These are phyloP conservation scores for Vireo altiloquus DNA, from an alignment of 2,113 vertebrate species.

Conservation along the genomic window DNA sequence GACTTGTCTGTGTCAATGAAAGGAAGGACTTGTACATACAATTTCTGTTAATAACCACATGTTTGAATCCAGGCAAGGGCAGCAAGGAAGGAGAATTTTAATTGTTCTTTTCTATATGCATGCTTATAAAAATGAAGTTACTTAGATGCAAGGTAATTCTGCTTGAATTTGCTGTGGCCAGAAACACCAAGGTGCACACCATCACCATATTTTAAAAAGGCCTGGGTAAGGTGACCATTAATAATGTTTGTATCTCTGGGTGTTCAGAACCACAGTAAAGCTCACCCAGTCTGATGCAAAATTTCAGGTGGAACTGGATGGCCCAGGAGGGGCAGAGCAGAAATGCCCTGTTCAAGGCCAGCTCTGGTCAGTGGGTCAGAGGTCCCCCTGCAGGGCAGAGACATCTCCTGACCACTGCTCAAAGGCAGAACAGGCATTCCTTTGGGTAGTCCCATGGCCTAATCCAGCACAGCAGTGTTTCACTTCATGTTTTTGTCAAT, in stretches of 20 bases:
- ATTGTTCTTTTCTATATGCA: background rate
- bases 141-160: background rate
- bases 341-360: background rate
- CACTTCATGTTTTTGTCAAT: background rate
- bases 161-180: background rate
- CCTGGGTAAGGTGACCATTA: background rate
- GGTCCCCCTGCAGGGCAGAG: background rate
- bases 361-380: background rate
- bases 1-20: background rate
- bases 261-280: background rate
- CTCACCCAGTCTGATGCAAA: background rate
- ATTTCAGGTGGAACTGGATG: background rate
- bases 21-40: background rate
- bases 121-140: background rate
- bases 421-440: background rate
- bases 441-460: background rate
- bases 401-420: background rate
- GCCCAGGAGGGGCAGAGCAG: background rate
- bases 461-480: background rate
- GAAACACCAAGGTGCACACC: background rate
- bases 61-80: background rate
- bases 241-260: background rate
- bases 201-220: background rate
- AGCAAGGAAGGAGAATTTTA: background rate
- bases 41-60: background rate